These are phyloP conservation scores for Xestia ashworthii DNA, from an alignment of 2,888 invertebrate species.

Conservation along the genomic window DNA sequence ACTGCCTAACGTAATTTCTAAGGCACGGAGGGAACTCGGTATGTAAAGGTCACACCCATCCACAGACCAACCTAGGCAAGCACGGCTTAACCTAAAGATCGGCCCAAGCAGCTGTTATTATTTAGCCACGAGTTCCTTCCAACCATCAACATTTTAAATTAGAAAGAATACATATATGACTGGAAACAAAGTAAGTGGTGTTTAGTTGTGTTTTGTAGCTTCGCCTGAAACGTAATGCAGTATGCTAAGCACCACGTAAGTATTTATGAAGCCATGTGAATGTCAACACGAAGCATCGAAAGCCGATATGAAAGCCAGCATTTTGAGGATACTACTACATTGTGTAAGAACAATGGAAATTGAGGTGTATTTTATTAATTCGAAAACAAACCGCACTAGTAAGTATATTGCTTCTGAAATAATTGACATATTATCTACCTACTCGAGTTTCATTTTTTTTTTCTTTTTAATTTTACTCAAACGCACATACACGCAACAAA, in stretches of 20 bases:
- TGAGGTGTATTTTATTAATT: no score
- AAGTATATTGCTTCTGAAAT: neutral
- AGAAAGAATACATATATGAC: neutral
- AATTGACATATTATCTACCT: neutral
- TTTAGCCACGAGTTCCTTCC: no score
- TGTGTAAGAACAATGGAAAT: neutral
- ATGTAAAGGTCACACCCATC: no score
- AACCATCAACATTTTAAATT: neutral
- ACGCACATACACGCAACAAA: neutral
- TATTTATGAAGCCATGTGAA: slow-evolving; percentile 34
- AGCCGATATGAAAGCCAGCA: neutral
- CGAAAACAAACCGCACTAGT: neutral
- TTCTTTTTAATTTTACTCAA: neutral
- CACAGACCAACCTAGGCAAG: no score
- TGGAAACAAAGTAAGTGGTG: neutral
- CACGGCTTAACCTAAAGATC: no score
- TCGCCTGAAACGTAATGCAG: neutral
- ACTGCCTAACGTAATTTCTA: no score
- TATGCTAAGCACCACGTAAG: slow-evolving; percentile 2
- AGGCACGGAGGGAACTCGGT: no score
- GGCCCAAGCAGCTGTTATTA: no score
- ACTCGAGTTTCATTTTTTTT: neutral
- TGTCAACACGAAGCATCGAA: slow-evolving; percentile 13
- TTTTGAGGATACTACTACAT: neutral
- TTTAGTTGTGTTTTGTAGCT: neutral